Evolutionary conservation across 2,113 vertebrate genomes (phyloP).

Genomic region (Oenanthe melanoleuca): DNA sequence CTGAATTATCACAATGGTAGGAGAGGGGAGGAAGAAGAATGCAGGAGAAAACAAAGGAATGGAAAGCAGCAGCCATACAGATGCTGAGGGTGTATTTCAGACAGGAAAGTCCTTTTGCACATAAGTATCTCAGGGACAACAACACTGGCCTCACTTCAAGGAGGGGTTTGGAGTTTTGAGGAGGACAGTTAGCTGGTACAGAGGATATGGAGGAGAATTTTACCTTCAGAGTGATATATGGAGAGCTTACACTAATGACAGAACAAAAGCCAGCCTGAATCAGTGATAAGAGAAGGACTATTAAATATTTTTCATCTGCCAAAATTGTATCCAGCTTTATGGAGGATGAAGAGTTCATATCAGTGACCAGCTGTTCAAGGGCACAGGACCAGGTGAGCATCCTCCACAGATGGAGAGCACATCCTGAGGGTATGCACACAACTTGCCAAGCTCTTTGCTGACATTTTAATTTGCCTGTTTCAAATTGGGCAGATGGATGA

Average conservation of each 20-base stretch:
- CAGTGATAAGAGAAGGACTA: background rate
- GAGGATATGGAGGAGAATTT: background rate
- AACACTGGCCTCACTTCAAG: background rate
- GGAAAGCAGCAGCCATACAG: background rate
- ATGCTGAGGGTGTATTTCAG: background rate
- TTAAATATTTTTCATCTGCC: background rate
- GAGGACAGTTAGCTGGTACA: background rate
- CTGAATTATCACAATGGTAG: background rate
- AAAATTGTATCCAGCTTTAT: background rate
- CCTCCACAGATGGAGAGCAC: background rate
- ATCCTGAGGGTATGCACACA: background rate
- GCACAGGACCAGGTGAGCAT: background rate
- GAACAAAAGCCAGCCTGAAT: background rate
- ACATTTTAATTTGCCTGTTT: background rate
- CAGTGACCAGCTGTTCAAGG: background rate
- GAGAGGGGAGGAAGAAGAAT: background rate
- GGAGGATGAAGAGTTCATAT: background rate
- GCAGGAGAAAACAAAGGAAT: background rate
- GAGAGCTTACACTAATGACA: background rate
- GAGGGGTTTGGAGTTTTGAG: background rate
- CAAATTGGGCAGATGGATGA: background rate
- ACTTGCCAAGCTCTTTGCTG: background rate
- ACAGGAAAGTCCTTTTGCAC: background rate
- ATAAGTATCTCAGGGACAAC: fast-evolving
- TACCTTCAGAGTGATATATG: background rate